Conservation (phyloP, 37 sponge, comb jelly and placozoan genomes). For the Tethya wilhelma region DNA sequence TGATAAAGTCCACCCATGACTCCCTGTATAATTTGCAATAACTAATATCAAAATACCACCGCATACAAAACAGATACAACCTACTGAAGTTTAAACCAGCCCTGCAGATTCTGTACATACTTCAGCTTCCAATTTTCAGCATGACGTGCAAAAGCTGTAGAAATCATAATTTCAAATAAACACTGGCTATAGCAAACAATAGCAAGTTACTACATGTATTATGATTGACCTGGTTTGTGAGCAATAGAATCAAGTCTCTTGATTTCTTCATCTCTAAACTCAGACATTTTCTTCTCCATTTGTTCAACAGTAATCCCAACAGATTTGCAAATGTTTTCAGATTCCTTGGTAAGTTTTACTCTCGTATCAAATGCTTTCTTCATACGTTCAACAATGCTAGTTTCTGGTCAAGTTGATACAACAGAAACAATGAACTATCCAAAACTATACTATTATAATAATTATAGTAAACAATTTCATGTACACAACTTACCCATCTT, state of each 20-base stretch:
- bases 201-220: too few relatives aligned
- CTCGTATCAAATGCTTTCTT: background rate
- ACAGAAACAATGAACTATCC: background rate
- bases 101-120: background rate
- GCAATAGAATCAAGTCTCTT: slow-evolving; percentile 6
- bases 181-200: background rate
- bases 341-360: background rate
- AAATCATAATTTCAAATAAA: slow-evolving; percentile 1
- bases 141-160: background rate
- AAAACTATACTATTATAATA: background rate
- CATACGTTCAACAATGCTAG: slow-evolving; percentile 1
- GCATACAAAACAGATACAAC: background rate
- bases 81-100: background rate
- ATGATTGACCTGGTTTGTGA: background rate
- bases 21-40: background rate
- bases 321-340: background rate
- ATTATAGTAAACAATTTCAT: too few relatives aligned
- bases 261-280: background rate
- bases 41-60: background rate
- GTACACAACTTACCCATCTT: background rate
- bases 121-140: background rate
- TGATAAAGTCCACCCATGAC: background rate
- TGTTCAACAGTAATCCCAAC: slow-evolving; percentile 1
- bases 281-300: background rate
- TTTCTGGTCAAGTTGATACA: background rate